Evolutionary conservation across 1,140 invertebrate genomes (phyloP), one percentile per base, ranked within the genome.

Genomic region (Aplysia californica): DNA sequence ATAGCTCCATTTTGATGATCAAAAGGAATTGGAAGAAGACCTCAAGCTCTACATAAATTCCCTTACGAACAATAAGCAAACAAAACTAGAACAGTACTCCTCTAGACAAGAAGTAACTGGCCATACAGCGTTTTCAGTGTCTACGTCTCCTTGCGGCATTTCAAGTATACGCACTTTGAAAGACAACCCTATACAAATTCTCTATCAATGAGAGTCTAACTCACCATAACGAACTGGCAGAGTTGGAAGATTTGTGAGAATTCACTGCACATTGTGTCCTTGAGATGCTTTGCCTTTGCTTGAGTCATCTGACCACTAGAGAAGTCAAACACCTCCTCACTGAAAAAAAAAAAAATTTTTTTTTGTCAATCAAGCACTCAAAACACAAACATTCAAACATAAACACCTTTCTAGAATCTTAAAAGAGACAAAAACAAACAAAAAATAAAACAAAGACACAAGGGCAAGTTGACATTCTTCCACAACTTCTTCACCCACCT

Each of bases 251-350:
- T 98, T 89, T 98, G 96, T 79, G 96, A 96, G 91, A 99, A 99
- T 90, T 99, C 97, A 64, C 94, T 95, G 91, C 98, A 99, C 97
- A 99, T 99, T n/a, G 97, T 97, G 89, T 99, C 97, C 90, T 99
- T 99, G 6, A 99, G 91, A 92, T 99, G 97, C 90, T 99, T 99
- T 0, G 98, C 97, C 92, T 99, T 99, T 29, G 96, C 97, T 91
- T 99, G 98, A 35, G 98, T 99, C 89, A 99, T 94, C 89, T 99
- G 97, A 15, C 98, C 98, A 83, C 94, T 94, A 36, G 96, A 98
- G 90, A 99, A 99, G 87, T 99, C 98, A 92, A 99, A 99, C 1
- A 99, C 95, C 92, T 99, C 98, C 90, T 99, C 98, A 90, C 97
- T 93, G 77, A 64, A 86, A 88, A 39, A 78, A 88, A 39, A 78